These are phyloP conservation scores for Xenopus borealis DNA, from an alignment of 2,113 vertebrate genomes.

Conservation along the genomic window DNA sequence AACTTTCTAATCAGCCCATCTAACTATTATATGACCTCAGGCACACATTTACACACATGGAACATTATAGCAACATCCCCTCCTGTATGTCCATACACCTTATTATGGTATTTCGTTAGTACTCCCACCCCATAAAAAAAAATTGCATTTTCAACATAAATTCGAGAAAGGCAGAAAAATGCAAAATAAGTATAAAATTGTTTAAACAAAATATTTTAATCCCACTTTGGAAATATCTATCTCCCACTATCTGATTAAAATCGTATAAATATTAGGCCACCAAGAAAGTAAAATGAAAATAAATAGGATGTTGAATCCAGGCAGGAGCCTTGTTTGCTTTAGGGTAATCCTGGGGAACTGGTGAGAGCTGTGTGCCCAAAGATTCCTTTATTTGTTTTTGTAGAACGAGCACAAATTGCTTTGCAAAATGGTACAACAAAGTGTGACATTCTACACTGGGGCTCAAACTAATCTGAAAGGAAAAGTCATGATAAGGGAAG, in stretches of 20 bases:
- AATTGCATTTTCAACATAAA: too few relatives aligned
- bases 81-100: too few relatives aligned
- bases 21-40: too few relatives aligned
- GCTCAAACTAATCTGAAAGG: slow-evolving; percentile 30
- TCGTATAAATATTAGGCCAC: too few relatives aligned
- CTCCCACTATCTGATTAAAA: slow-evolving; percentile 1
- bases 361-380: slow-evolving; percentile 17
- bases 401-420: slow-evolving; percentile 41
- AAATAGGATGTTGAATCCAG: not conserved
- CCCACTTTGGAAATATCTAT: too few relatives aligned
- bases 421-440: slow-evolving; percentile 36
- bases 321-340: slow-evolving; percentile 7
- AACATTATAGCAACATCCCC: too few relatives aligned
- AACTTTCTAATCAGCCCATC: too few relatives aligned
- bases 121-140: too few relatives aligned
- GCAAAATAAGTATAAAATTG: not conserved
- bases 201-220: too few relatives aligned
- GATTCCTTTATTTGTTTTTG: slow-evolving; percentile 38
- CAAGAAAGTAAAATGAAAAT: not conserved
- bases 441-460: slow-evolving; percentile 45
- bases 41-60: too few relatives aligned
- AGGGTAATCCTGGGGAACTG: slow-evolving; percentile 8
- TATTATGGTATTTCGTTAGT: too few relatives aligned
- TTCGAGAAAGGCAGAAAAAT: too few relatives aligned
- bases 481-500: slow-evolving; percentile 13